phyloP scores from a whole-genome alignment of 2,113 vertebrate genomes.

The Nycticryphes semicollaris region DNA sequence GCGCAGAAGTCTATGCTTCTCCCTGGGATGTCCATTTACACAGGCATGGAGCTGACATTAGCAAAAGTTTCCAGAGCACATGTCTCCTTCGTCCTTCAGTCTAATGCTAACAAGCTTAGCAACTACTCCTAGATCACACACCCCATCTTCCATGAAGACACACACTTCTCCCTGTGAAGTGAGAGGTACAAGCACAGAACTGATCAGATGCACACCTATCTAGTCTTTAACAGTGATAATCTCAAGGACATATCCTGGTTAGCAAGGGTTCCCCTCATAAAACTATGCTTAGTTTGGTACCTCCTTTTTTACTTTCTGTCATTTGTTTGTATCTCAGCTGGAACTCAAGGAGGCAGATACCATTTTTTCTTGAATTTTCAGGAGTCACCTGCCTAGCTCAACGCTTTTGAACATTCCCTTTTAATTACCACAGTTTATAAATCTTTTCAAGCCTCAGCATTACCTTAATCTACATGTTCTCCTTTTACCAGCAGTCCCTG shows the following conservation, averaged over 20 bases:
- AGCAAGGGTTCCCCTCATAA: neutral
- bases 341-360: neutral
- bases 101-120: neutral
- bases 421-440: neutral
- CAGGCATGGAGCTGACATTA: neutral
- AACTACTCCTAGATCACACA: neutral
- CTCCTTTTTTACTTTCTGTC: neutral
- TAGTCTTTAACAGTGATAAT: neutral
- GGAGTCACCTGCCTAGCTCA: neutral
- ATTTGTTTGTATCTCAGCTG: neutral
- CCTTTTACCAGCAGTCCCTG: neutral
- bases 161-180: neutral
- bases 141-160: neutral
- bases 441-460: neutral
- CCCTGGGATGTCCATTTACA: neutral
- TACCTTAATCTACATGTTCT: neutral
- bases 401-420: neutral
- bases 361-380: neutral
- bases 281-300: neutral
- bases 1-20: neutral
- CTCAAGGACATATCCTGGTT: neutral
- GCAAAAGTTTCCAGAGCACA: neutral
- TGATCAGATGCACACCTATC: accelerated
- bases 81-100: neutral
- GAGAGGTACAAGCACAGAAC: neutral